Percentiles rank a stretch among this genome's conserved stretches.
Evolutionary conservation across 1,140 invertebrate genomes (phyloP).

Genomic region (Musca vetustissima): DNA sequence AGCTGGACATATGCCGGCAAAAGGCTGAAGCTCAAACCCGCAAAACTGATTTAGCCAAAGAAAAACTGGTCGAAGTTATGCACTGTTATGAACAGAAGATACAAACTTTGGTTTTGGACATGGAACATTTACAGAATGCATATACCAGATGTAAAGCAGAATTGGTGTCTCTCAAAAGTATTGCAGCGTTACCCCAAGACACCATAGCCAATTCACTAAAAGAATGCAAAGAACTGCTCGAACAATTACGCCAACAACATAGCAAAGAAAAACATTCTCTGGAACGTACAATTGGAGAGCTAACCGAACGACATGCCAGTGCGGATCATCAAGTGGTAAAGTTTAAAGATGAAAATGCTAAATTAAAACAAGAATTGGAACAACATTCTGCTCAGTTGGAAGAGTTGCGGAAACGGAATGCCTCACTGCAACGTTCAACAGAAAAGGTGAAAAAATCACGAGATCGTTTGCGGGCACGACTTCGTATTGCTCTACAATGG

Average conservation of each 20-base stretch:
- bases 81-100: conserved; percentile 64
- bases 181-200: conserved; percentile 59
- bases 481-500: conserved; percentile 51
- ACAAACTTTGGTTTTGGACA: conserved; percentile 62
- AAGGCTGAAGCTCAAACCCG: conserved; percentile 53
- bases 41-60: conserved; percentile 58
- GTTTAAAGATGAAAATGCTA: conserved; percentile 57
- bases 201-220: conserved; percentile 62
- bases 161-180: conserved; percentile 60
- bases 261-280: conserved; percentile 61
- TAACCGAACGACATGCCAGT: conserved; percentile 46
- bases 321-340: conserved; percentile 36
- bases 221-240: conserved; percentile 65
- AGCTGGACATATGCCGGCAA: conserved; percentile 46
- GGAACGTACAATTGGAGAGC: conserved; percentile 46
- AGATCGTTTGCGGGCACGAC: conserved; percentile 46
- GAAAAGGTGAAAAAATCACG: conserved; percentile 46
- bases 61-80: conserved; percentile 64
- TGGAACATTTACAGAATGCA: conserved; percentile 62
- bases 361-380: conserved; percentile 34
- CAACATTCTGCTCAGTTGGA: conserved; percentile 24
- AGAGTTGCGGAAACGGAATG: conserved; percentile 26
- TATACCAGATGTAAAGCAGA: conserved; percentile 60
- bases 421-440: conserved; percentile 32
- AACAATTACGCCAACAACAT: conserved; percentile 66